Conservation (phyloP, 2,888 invertebrate species). For the Lithophane ornitopus region DNA sequence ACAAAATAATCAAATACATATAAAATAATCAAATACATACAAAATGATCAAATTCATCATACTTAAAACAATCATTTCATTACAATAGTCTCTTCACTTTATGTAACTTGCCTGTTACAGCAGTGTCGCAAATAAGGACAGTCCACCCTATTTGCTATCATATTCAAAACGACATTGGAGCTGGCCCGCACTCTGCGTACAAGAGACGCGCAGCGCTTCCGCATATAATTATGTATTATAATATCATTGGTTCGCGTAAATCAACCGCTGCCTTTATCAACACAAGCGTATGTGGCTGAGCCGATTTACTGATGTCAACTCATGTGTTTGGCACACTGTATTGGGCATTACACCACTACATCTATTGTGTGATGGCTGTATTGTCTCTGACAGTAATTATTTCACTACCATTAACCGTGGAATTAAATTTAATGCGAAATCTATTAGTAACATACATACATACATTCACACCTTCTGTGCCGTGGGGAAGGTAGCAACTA, state of each 20-base stretch:
- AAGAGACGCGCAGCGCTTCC: too few species aligned
- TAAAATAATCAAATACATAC: too few species aligned
- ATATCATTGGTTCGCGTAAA: conserved; percentile 33
- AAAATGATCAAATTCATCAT: too few species aligned
- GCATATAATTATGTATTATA: too few species aligned
- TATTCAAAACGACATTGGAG: too few species aligned
- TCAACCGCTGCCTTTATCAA: conserved; percentile 21
- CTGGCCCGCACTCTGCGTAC: too few species aligned
- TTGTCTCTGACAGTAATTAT: conserved; percentile 5
- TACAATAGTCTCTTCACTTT: too few species aligned
- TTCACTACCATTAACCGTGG: background rate
- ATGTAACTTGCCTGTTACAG: too few species aligned
- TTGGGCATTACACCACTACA: background rate
- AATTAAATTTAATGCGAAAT: background rate
- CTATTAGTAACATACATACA: background rate
- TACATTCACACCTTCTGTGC: background rate
- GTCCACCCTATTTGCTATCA: too few species aligned
- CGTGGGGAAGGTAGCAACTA: background rate
- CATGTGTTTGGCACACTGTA: conserved; percentile 11
- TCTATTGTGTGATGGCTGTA: conserved; percentile 7
- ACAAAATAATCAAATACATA: too few species aligned
- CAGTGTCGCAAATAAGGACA: too few species aligned
- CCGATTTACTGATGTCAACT: conserved; percentile 29
- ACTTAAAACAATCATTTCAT: too few species aligned
- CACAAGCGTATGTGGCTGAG: conserved; percentile 24